Base-by-base conservation (phyloP, 2,888 invertebrate genomes). In the Brachypalpus laphriformis region DNA sequence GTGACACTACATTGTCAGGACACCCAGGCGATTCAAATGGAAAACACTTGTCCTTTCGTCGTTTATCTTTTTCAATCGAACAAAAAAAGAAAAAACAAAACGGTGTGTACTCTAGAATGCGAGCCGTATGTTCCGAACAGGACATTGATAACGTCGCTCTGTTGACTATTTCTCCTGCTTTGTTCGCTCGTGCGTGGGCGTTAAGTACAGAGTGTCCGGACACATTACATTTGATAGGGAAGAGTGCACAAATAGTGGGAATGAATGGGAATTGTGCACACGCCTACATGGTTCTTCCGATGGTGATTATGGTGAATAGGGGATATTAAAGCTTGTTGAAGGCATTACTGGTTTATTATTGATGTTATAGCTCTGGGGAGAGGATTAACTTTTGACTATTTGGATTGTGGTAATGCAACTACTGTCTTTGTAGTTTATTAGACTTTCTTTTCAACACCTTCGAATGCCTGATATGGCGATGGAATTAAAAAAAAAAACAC, bases 101-200 rank as follows among this genome's bases (percentile, higher is more conserved):
- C 6, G 5, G 1, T 9, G n/a, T 3, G 20, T 40, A n/a, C 57
- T 57, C 42, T 16, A 31, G 18, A 40, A n/a, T 47, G 31, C 9
- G 45, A 16, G 40, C 28, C n/a, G 11, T 63, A 18, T 49, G 47
- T 65, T 20, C 34, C 3, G 28, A 20, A 28, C 47, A 31, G n/a
- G 16, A 34, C 9, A 22, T 49, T 34, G 47, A 61, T 61, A 61
- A 18, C 22, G 31, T 47, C 63, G 45, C 34, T 31, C 31, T 31
- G 18, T 42, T 61, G 61, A 61, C 59, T 20, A 65, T 20, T 31
- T 49, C 1, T 7, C 34, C 34, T 47, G 14, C 20, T 31, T 65
- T 65, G 47, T 65, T 16, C 14, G 4, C 34, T 49, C 20, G 34
- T 49, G 18, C 34, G 20, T 49, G 47, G 65, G 20, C 11, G 49